Percentiles rank a stretch among this genome's conserved stretches.
These are phyloP conservation scores for Proteles cristata DNA, from an alignment of 2,113 vertebrate species.

Conservation along the genomic window DNA sequence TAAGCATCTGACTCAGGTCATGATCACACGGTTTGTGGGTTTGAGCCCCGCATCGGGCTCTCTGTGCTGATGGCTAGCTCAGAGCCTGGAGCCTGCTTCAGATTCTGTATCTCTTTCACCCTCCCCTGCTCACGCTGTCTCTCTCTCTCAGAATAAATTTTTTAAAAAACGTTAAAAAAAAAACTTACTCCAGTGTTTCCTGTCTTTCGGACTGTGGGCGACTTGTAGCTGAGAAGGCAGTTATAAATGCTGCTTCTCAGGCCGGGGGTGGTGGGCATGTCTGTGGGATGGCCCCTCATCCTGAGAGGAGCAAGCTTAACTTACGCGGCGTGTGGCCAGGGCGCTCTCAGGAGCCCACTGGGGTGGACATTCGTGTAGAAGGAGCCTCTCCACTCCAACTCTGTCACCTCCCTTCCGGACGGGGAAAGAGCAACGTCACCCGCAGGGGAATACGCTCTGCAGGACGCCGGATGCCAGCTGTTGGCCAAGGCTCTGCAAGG, in stretches of 20 bases:
- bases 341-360: not conserved
- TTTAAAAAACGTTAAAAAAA: too few species aligned
- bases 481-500: not conserved
- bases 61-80: too few species aligned
- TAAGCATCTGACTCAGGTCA: too few species aligned
- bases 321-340: not conserved
- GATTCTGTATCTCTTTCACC: too few species aligned
- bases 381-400: not conserved
- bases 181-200: not conserved
- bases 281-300: not conserved
- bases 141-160: too few species aligned
- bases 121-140: too few species aligned
- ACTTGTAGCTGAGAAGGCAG: not conserved
- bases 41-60: too few species aligned
- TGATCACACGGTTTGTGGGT: too few species aligned
- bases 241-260: not conserved
- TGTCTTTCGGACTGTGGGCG: not conserved
- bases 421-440: not conserved
- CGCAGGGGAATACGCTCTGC: not conserved
- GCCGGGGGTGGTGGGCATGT: not conserved
- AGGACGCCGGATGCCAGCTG: rapidly evolving
- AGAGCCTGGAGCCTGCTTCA: too few species aligned
- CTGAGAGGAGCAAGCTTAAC: not conserved
- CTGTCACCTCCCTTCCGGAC: not conserved
- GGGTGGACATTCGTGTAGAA: not conserved